phyloP scores from a whole-genome alignment of 2,113 vertebrate genomes.

The Catharus bicknelli region DNA sequence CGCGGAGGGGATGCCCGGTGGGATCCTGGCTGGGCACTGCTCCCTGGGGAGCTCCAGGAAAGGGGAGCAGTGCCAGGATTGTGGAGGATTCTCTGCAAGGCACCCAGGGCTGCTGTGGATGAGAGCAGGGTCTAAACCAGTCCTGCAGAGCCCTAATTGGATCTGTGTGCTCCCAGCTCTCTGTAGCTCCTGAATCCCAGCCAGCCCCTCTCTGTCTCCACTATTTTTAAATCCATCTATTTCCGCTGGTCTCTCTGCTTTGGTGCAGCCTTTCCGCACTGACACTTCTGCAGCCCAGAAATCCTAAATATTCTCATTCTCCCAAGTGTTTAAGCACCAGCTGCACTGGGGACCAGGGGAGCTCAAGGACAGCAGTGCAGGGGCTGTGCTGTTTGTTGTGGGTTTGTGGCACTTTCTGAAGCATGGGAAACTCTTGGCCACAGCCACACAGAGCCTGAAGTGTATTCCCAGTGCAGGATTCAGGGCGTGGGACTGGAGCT shows the following conservation, averaged over 20 bases:
- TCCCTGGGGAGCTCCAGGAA: accelerated
- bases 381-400: not conserved
- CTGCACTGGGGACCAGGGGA: not conserved
- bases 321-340: not conserved
- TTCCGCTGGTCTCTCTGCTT: not conserved
- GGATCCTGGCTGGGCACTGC: not conserved
- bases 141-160: accelerated
- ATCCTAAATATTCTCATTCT: not conserved
- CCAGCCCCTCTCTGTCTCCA: not conserved
- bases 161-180: not conserved
- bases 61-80: not conserved
- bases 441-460: not conserved
- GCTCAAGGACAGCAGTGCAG: not conserved
- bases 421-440: constrained; percentile 7
- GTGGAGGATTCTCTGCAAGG: not conserved
- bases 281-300: not conserved
- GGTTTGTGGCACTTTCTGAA: not conserved
- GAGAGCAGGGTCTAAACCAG: not conserved
- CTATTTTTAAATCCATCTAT: not conserved
- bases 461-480: not conserved
- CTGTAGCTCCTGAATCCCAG: not conserved
- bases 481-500: not conserved
- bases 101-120: not conserved
- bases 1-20: accelerated
- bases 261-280: not conserved